Percentiles rank a stretch among this genome's conserved stretches.
Conservation (phyloP, 2,113 vertebrate species). For the Murina feae region DNA sequence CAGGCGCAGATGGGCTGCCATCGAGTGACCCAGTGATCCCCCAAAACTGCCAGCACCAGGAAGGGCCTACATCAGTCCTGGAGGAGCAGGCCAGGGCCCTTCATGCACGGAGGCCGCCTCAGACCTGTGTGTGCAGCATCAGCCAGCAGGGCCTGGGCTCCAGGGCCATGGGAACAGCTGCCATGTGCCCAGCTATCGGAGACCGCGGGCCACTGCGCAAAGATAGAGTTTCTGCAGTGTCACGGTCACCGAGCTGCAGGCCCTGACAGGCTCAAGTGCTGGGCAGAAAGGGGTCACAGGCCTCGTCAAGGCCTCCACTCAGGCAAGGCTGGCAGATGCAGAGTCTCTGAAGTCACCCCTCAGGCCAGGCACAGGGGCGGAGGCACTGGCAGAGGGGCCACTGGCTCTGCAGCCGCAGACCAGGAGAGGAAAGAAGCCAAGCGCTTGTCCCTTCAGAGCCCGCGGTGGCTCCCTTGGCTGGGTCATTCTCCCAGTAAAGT, state of each 20-base stretch:
- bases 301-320: not conserved
- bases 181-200: fast-evolving
- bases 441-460: no score
- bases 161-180: fast-evolving
- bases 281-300: fast-evolving
- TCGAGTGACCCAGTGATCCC: fast-evolving
- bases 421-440: not conserved
- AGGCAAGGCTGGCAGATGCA: not conserved
- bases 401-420: not conserved
- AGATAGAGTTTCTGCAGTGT: not conserved
- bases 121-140: no score
- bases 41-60: not conserved
- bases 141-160: fast-evolving
- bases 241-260: not conserved
- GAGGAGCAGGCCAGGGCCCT: not conserved
- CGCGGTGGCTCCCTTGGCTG: no score
- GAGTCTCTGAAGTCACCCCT: not conserved
- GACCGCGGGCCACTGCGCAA: fast-evolving
- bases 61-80: not conserved
- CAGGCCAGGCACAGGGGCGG: not conserved
- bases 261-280: not conserved
- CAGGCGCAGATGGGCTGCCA: not conserved
- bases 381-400: not conserved
- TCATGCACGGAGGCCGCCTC: fast-evolving
- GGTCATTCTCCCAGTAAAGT: not conserved